Evolutionary conservation across 2,113 vertebrate species (phyloP).

Genomic region (Acrocephalus kingi): DNA sequence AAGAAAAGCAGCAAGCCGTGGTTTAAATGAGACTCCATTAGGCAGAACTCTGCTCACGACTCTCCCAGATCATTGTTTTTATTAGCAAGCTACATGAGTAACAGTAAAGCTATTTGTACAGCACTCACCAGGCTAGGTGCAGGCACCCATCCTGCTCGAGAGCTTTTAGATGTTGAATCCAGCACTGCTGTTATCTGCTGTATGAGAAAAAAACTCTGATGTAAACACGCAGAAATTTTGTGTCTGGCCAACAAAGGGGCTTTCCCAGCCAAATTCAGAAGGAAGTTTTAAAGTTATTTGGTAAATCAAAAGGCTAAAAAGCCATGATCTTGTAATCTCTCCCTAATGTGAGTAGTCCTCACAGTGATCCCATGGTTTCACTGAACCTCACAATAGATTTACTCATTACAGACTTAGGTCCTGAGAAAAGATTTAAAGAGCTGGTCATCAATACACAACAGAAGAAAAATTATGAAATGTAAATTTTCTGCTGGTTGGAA

Average conservation of each 20-base stretch:
- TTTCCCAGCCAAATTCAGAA: constrained; percentile 53
- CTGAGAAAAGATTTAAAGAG: not conserved
- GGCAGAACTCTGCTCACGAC: not conserved
- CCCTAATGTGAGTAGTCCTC: not conserved
- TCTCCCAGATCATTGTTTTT: not conserved
- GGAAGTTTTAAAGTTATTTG: constrained; percentile 42
- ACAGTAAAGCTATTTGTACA: not conserved
- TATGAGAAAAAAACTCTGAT: not conserved
- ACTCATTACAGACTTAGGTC: not conserved
- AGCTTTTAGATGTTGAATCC: constrained; percentile 7
- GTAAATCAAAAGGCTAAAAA: not conserved
- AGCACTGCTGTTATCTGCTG: constrained; percentile 45
- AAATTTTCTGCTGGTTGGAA: constrained; percentile 27
- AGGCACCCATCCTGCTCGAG: not conserved
- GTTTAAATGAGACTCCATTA: constrained; percentile 40
- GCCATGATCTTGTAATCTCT: not conserved
- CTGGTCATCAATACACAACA: not conserved
- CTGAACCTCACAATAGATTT: not conserved
- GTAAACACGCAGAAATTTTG: constrained; percentile 52
- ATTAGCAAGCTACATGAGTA: constrained; percentile 8
- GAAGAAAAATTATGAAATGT: not conserved
- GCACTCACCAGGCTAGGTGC: not conserved
- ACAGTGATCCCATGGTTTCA: not conserved
- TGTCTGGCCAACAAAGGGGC: constrained; percentile 47
- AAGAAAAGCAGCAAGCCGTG: not conserved